Evolutionary conservation across 2,888 invertebrate genomes (phyloP).

Genomic region (Tetropium fuscum): DNA sequence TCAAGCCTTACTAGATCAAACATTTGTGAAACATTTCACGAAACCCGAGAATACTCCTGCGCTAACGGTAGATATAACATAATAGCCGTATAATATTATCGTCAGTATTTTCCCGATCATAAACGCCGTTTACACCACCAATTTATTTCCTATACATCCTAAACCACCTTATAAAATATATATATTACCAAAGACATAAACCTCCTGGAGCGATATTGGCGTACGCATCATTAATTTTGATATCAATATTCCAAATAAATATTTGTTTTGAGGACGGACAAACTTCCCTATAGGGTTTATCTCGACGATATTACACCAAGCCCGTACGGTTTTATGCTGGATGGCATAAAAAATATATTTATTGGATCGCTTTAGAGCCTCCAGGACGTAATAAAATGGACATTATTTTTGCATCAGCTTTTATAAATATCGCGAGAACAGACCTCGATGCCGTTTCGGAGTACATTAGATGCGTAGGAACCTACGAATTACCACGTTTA

Average conservation of each 20-base stretch:
- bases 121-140: too few species aligned
- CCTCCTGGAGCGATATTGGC: not conserved
- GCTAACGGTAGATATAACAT: too few species aligned
- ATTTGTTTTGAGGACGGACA: constrained; percentile 13
- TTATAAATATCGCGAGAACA: constrained; percentile 14
- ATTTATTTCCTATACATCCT: too few species aligned
- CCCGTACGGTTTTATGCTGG: constrained; percentile 28
- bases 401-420: constrained; percentile 35
- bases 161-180: too few species aligned
- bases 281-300: constrained; percentile 17
- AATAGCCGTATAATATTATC: too few species aligned
- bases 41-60: too few species aligned
- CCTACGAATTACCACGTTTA: not conserved
- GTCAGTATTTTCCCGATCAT: too few species aligned
- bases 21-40: too few species aligned
- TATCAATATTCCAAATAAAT: constrained; percentile 26
- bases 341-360: constrained; percentile 32
- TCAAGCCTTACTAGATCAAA: too few species aligned
- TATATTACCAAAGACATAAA: too few species aligned
- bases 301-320: constrained; percentile 24
- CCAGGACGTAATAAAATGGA: constrained; percentile 30
- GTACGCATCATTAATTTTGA: constrained; percentile 11
- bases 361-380: constrained; percentile 20
- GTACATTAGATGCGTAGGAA: not conserved
- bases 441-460: not conserved